These are phyloP conservation scores for Ophraella communa DNA, from an alignment of 2,888 invertebrate species.

Conservation along the genomic window DNA sequence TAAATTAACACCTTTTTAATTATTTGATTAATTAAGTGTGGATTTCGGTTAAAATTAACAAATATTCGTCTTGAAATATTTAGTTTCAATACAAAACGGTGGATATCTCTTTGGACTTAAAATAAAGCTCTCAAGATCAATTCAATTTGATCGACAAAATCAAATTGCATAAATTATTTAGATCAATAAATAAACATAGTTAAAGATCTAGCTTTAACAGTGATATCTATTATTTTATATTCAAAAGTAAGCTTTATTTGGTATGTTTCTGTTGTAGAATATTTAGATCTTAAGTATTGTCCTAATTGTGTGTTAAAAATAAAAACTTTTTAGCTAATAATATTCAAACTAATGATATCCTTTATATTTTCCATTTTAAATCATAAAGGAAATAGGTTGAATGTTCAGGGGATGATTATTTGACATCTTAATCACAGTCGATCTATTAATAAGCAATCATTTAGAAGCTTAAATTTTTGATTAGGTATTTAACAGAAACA, in stretches of 20 bases:
- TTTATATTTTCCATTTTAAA: too few species aligned
- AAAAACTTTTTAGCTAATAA: too few species aligned
- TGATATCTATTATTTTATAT: constrained; percentile 43
- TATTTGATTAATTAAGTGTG: too few species aligned
- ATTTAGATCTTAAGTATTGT: not conserved
- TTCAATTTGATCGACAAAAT: constrained; percentile 34
- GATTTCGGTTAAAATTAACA: too few species aligned
- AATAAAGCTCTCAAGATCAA: constrained; percentile 32
- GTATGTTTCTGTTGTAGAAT: constrained; percentile 34
- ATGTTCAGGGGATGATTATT: too few species aligned
- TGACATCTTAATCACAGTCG: too few species aligned
- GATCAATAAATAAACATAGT: constrained; percentile 46
- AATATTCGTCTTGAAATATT: not conserved
- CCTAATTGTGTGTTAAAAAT: too few species aligned
- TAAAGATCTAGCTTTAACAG: constrained; percentile 46
- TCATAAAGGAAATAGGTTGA: not conserved
- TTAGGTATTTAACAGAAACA: constrained; percentile 33
- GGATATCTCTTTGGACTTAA: not conserved
- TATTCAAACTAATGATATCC: too few species aligned
- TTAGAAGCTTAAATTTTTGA: too few species aligned
- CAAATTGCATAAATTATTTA: constrained; percentile 38
- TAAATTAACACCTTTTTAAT: too few species aligned
- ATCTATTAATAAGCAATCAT: too few species aligned
- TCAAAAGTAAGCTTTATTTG: constrained; percentile 30
- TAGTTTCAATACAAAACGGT: not conserved